Evolutionary conservation across 92 coral and sea anemone species (phyloP), one percentile per base, ranked within the genome.

Genomic region (Anthopleura xanthogrammica): DNA sequence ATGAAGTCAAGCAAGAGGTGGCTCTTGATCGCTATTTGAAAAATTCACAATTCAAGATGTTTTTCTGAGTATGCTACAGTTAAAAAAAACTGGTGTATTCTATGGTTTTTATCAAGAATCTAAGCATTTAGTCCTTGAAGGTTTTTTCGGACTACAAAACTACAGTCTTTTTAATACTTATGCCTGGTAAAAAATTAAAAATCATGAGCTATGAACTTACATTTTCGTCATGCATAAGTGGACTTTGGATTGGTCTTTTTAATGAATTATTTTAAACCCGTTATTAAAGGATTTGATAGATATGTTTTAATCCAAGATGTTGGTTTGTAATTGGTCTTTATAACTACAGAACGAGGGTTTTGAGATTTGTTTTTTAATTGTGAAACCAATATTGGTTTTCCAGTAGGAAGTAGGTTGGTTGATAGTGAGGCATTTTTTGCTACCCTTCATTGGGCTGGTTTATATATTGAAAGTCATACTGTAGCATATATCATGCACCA

Each of bases 1-100:
- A 39, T 77, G 81, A 29, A 58, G 36, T 16, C 52, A 46, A 75
- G 12, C 42, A 60, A 48, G 84, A 81, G 64, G 84, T 80, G 83
- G 83, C 52, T 72, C 77, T 70, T 81, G 43, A 40, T 22, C 60
- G 48, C 57, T 77, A 84, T 76, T 60, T 84, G 2, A 84, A 76
- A 84, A 77, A 77, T 70, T 75, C 14, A 65, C 62, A 78, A 24
- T 77, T 13, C 19, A 52, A 77, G 14, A 42, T 48, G 0, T 40
- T 79, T 13, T 80, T 16, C 41, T 48, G n/a, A 70, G 39, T 41
- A 74, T 24, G 23, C 36, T 19, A 41, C 40, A 52, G 41, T 39
- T 73, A 16, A 16, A 5, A 24, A 40, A 19, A 17, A 60, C 41
- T 11, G 40, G 2, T 75, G 50, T 42, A 64, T 20, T 22, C 55